Evolutionary conservation across 2,113 vertebrate genomes (phyloP), one percentile per base, ranked within the genome.

Genomic region (Zapus hudsonius): DNA sequence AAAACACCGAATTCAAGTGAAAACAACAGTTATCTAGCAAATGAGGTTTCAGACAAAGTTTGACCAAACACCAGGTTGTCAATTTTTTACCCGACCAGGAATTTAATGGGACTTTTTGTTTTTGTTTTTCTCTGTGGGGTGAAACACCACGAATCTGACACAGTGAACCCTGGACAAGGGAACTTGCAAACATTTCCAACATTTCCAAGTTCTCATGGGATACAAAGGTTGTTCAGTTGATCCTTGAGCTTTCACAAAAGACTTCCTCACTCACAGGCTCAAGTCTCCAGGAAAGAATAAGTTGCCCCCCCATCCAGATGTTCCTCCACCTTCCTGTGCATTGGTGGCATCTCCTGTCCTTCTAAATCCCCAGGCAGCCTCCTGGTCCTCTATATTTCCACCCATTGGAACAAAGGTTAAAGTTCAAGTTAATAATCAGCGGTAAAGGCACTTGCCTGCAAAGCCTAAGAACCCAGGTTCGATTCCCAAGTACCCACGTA

Each of bases 151-250:
- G 52, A 92, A 81, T 36, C 8, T 64, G 47, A 61, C 40, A 66
- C 59, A 73, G 89, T 47, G 27, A 83, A 70, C 20, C 42, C 85
- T 6, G 78, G 80, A 27, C 91, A 74, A 33, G n/a, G 6, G 72
- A 92, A 92, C 47, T 88, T 52, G 87, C 38, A 81, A 79, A 94
- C 27, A 69, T n/a, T n/a, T n/a, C n/a, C n/a, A 84, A 40, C 40
- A 20, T 73, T 90, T 87, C 20, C 38, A 85, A 33, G 31, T 66
- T 78, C 72, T 74, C 61, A 38, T 0, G 4, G 3, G 36, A 8
- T 33, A 70, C 11, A 63, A 74, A 16, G 16, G 75, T 61, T 87
- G 80, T 75, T 94, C 33, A 67, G 42, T 27, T 75, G 63, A 93
- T 63, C 36, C 31, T 57, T 20, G 91, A 72, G 25, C 27, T 78